Evolutionary conservation across 1,140 invertebrate genomes (phyloP), one percentile per base, ranked within the genome.

Genomic region (Kradibia gibbosae): DNA sequence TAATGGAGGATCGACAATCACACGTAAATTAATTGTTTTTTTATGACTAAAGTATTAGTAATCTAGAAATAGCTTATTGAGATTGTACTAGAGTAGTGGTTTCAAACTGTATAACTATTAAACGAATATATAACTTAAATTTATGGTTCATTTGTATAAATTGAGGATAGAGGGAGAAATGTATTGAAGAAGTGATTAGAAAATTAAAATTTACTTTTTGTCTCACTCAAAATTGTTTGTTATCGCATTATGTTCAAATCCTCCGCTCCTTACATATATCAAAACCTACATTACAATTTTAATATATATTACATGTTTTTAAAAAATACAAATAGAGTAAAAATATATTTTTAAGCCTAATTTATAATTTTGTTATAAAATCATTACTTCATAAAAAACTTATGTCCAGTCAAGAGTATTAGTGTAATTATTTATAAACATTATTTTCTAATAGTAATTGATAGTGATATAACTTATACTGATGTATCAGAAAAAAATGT

Each of bases 301-400:
- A 39, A 39, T 67, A 7, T 67, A 22, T 3, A n/a, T 67, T 67
- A 39, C n/a, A 67, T 65, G 11, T 67, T 22, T 67, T 39, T 67
- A 57, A 57, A 13, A 36, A 20, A 65, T 65, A 53, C 50, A 53
- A 53, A 17, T 20, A 65, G 13, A 36, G 34, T 39, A 39, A 22
- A 39, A 67, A n/a, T 39, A 39, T 39, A 39, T 10, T 39, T 39
- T 10, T 0, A 28, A 8, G n/a, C n/a, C n/a, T n/a, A n/a, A n/a
- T n/a, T n/a, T n/a, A n/a, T n/a, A n/a, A 36, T 8, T n/a, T 67
- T 20, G n/a, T 67, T 39, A 39, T 67, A 39, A 67, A 67, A 67
- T 17, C 3, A 8, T 39, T 20, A 34, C 45, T 45, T 70, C 4
- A 70, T 25, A 70, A 25, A 28, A 70, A 10, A 70, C 3, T 25